Evolutionary conservation across 2,888 invertebrate genomes (phyloP).

Genomic region (Dolichopus griseipennis): DNA sequence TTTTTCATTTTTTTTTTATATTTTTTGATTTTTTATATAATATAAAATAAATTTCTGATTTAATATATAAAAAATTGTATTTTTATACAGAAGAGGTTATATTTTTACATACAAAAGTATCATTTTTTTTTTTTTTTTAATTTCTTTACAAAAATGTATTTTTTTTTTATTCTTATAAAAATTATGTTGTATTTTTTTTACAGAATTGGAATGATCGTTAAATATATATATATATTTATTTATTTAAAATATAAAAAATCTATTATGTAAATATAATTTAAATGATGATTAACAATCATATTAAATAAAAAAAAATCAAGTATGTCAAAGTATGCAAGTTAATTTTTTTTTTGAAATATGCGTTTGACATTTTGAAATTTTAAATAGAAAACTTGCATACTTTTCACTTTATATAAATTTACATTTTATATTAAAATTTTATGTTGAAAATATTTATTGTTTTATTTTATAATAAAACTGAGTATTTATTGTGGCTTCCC

Average conservation of each 20-base stretch:
- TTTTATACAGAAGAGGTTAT: constrained; percentile 14
- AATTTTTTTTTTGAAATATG: too few species aligned
- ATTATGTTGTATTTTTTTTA: not conserved
- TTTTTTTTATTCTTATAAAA: not conserved
- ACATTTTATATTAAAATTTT: too few species aligned
- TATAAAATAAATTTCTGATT: constrained; percentile 11
- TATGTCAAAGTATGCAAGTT: too few species aligned
- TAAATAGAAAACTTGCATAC: not conserved
- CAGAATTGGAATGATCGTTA: not conserved
- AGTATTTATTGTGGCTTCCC: not conserved
- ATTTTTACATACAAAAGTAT: constrained; percentile 14
- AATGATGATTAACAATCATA: too few species aligned
- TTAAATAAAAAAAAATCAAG: too few species aligned
- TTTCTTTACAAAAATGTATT: not conserved
- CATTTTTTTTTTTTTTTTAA: constrained; percentile 4
- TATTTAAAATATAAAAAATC: too few species aligned
- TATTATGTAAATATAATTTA: too few species aligned
- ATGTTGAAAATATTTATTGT: too few species aligned
- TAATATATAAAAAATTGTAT: constrained; percentile 13
- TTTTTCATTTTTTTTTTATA: constrained; percentile 11
- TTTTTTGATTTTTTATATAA: constrained; percentile 12
- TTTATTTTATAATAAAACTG: not conserved
- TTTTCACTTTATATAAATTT: constrained; percentile 8
- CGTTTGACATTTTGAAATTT: too few species aligned
- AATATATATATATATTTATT: too few species aligned